Evolutionary conservation across 1,140 invertebrate species (phyloP), one percentile per base, ranked within the genome.

Genomic region (Cyclargus thomasi): DNA sequence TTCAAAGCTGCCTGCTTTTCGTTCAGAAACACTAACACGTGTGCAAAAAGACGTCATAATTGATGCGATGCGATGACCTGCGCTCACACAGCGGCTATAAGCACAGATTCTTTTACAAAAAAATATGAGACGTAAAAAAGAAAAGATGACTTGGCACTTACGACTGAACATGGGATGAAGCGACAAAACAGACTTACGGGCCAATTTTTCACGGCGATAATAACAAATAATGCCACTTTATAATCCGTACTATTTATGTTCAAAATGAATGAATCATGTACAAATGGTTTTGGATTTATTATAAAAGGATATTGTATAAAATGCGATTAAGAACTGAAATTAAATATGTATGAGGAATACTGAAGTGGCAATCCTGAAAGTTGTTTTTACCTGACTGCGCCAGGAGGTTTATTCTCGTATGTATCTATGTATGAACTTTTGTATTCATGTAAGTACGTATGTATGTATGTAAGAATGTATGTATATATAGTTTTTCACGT

Each of bases 61-160:
- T 59, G 55, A 59, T 59, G 7, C 21, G 20, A 18, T 59, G 55
- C 17, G 55, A 59, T 59, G 7, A 59, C 55, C 55, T 59, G 55
- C 17, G 8, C 8, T 20, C 20, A 21, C 53, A 18, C 16, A 20
- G 53, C 3, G 18, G 55, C 20, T 21, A 20, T 59, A 59, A 59
- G 17, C 55, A 21, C 10, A 17, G 55, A 59, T 59, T 59, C 55
- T 59, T 59, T 59, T 59, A 20, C 55, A 59, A 59, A 59, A 59
- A 59, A 59, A 59, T 59, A 21, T 20, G 20, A 20, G 55, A 20
- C 10, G 18, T 20, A 21, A 59, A 59, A 59, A 59, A 59, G 8
- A 59, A 20, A 59, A 18, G 55, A 59, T 59, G 55, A 59, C 55
- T 59, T 18, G 11, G 55, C 55, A 22, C 20, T 59, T 59, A 20